Conservation (phyloP, 2,113 vertebrate species). For the Mormyrus lacerda region DNA sequence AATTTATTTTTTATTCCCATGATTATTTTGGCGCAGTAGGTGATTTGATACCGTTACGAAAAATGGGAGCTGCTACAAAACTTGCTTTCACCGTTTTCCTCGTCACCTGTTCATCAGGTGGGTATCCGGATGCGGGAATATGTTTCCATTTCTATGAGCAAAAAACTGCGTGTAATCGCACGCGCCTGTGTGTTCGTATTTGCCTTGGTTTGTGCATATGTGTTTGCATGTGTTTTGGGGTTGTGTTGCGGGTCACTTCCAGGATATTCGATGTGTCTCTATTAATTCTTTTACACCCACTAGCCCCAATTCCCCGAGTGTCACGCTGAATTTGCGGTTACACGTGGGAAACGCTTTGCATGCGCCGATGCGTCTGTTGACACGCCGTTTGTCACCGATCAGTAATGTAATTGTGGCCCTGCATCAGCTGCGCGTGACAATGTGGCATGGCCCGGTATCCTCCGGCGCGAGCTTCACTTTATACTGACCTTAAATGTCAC, state of each 20-base stretch:
- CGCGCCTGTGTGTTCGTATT: neutral
- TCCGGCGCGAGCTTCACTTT: neutral
- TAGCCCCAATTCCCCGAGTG: neutral
- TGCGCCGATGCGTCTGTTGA: neutral
- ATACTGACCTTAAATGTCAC: neutral
- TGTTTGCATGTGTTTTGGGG: neutral
- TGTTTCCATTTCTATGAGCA: neutral
- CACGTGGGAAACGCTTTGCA: neutral
- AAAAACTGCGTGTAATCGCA: neutral
- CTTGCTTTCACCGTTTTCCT: constrained; percentile 96
- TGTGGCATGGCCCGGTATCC: neutral
- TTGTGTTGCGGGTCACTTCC: neutral
- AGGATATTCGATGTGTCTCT: neutral
- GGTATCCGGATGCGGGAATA: constrained; percentile 47
- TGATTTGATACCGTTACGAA: constrained; percentile 48
- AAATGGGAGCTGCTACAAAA: constrained; percentile 98
- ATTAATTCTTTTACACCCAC: neutral
- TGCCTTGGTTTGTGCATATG: neutral
- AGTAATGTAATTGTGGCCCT: neutral
- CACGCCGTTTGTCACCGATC: neutral
- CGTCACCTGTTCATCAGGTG: constrained; percentile 98
- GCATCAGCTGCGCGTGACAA: neutral
- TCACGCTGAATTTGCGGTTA: neutral
- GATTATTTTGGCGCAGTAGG: neutral
- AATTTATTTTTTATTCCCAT: neutral